Conservation (phyloP, 2,797 vertebrate species). For the Potorous gilbertii region DNA sequence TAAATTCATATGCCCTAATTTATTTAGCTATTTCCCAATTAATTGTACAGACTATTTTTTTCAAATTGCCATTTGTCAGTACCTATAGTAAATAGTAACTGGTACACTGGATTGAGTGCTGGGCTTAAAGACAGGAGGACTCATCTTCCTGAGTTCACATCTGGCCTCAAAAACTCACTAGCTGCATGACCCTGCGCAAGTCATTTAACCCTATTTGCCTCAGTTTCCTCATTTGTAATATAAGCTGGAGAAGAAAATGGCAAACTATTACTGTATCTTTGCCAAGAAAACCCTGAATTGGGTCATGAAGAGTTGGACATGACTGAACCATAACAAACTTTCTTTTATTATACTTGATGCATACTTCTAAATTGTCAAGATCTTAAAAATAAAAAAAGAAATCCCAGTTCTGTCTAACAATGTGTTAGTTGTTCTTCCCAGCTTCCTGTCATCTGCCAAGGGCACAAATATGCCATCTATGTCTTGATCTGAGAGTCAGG, state of each 20-base stretch:
- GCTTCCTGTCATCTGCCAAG: neutral
- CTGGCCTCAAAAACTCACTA: neutral
- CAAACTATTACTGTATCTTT: neutral
- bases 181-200: neutral
- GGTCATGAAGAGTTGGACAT: neutral
- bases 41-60: neutral
- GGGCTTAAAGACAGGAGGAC: neutral
- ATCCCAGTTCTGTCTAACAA: neutral
- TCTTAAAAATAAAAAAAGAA: neutral
- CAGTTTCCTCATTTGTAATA: neutral
- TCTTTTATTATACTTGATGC: neutral
- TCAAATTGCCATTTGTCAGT: neutral
- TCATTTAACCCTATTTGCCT: neutral
- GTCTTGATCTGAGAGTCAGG: neutral
- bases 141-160: neutral
- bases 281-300: neutral
- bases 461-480: neutral
- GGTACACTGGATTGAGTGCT: neutral
- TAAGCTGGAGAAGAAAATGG: neutral
- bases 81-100: neutral
- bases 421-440: neutral
- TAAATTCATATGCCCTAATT: neutral
- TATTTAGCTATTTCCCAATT: neutral
- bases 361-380: neutral
- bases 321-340: neutral